A percentile compares a stretch with the other conserved stretches of the same genome.
phyloP scores from a whole-genome alignment of 1,140 invertebrate species.

The Drosophila kikkawai region DNA sequence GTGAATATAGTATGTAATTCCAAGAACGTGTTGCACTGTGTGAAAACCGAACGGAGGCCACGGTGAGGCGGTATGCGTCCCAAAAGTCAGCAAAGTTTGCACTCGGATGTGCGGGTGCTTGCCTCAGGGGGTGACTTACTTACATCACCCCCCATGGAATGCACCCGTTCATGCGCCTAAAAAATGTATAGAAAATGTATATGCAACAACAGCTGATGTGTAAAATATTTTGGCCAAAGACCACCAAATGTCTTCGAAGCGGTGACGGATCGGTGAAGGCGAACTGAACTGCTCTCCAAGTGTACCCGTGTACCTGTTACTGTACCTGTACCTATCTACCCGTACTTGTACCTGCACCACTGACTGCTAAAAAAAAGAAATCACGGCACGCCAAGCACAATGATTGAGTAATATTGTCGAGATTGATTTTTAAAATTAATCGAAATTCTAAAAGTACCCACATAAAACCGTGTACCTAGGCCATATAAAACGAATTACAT shows the following conservation, averaged over 20 bases:
- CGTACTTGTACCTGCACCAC: constrained; percentile 31
- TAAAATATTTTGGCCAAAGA: constrained; percentile 85
- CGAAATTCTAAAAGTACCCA: constrained; percentile 7
- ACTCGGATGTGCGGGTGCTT: constrained; percentile 19
- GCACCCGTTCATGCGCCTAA: constrained; percentile 9
- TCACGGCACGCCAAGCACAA: constrained; percentile 16
- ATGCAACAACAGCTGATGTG: constrained; percentile 62
- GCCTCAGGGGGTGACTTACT: neutral
- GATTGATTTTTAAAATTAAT: neutral
- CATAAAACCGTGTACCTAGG: constrained; percentile 17
- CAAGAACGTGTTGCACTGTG: constrained; percentile 26
- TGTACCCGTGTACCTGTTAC: constrained; percentile 7
- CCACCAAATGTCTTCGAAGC: constrained; percentile 3
- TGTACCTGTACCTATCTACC: constrained; percentile 16
- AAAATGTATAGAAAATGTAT: neutral
- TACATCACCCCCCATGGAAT: neutral
- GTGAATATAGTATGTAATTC: constrained; percentile 19
- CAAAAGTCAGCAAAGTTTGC: constrained; percentile 56
- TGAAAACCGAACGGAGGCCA: constrained; percentile 53
- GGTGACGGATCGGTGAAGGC: constrained; percentile 5
- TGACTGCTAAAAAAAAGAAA: constrained; percentile 12
- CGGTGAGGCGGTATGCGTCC: constrained; percentile 82
- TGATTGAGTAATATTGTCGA: constrained; percentile 4
- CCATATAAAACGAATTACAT: neutral
- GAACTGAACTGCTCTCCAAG: constrained; percentile 5